Evolutionary conservation across 2,888 invertebrate genomes (phyloP), one percentile per base, ranked within the genome.

Genomic region (Hemistola chrysoprasaria): DNA sequence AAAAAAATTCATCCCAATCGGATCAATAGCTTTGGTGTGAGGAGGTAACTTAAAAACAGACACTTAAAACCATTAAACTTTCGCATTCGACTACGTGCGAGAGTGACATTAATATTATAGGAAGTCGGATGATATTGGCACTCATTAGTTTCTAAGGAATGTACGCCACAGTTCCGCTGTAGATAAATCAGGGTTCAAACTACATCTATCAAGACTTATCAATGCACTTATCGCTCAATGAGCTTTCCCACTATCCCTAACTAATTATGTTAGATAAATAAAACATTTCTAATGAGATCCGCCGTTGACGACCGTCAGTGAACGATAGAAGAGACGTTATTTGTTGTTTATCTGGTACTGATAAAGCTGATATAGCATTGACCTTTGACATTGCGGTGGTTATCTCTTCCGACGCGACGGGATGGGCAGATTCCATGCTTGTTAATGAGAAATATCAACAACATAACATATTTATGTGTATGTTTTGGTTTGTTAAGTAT

Each of bases 371-470:
- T n/a, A n/a, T n/a, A n/a, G n/a, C n/a, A n/a, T n/a, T n/a, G n/a
- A 40, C 47, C 78, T 78, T 70, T 78, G 71, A 67, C 77, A 66
- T 59, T 59, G 47, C 43, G 48, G 37, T 41, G 50, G 47, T 65
- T 78, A 78, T 78, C 55, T 57, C 56, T 53, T 47, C 59, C 59
- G 53, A 49, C 56, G 41, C 44, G 59, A 45, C 46, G 37, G 57
- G n/a, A n/a, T n/a, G n/a, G n/a, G 42, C 55, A 54, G 44, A 57
- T 65, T 59, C 56, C 53, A 56, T 10, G 27, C 33, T 25, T 42
- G 33, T 50, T 34, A 34, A 22, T n/a, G 31, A 38, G 10, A 34
- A 27, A 6, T 32, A 28, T 29, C 22, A 20, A 29, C 22, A 9
- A 36, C 27, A 22, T 20, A 8, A 7, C n/a, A 27, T 22, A 1